Evolutionary conservation across 2,113 vertebrate genomes (phyloP).

Genomic region (Pseudorectes ferrugineus): DNA sequence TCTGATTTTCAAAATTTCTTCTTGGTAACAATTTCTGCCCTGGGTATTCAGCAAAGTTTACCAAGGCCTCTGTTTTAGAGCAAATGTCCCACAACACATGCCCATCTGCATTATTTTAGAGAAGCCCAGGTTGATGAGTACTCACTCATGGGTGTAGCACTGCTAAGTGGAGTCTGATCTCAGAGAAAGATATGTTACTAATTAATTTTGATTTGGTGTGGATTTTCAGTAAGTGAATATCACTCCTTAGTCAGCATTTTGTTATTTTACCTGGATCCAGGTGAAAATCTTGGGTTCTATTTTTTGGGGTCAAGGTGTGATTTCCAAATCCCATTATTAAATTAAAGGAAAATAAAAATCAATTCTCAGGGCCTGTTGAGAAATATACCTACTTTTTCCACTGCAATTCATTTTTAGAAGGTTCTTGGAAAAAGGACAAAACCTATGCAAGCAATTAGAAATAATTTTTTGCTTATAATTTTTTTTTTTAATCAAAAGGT

Average conservation of each 20-base stretch:
- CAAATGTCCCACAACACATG: background rate
- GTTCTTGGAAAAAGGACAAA: background rate
- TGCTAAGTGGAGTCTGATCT: background rate
- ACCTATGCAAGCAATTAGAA: background rate
- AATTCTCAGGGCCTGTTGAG: background rate
- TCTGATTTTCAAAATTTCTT: background rate
- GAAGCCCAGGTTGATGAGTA: background rate
- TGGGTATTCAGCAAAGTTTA: background rate
- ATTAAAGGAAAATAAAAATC: background rate
- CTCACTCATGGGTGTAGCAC: rapidly evolving
- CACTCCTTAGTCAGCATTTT: background rate
- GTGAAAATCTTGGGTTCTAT: background rate
- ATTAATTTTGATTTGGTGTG: background rate
- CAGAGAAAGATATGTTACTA: background rate
- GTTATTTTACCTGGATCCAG: background rate
- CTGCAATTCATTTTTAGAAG: background rate
- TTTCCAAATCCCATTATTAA: background rate
- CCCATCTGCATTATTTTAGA: background rate
- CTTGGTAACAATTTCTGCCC: background rate
- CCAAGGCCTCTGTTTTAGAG: background rate
- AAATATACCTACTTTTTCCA: background rate
- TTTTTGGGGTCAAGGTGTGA: background rate
- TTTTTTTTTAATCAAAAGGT: background rate
- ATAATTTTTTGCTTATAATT: background rate
- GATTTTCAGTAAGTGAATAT: background rate